phyloP scores from a whole-genome alignment of 2,113 vertebrate genomes.

The Saguinus imperator region DNA sequence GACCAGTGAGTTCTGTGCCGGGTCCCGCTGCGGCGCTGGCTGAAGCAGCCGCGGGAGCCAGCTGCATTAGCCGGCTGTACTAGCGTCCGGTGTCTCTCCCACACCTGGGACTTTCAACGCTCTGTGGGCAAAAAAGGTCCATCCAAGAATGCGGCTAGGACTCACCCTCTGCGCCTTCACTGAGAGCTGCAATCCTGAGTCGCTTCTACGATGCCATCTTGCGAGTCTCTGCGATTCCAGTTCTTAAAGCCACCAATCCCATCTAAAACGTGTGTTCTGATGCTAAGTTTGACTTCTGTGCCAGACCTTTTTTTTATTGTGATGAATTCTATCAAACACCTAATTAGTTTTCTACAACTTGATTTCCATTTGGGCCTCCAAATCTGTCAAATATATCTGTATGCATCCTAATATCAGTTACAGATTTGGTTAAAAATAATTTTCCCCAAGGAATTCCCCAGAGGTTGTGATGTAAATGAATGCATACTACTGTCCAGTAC shows the following conservation, averaged over 20 bases:
- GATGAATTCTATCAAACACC: neutral
- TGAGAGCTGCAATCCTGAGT: no score
- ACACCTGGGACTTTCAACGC: no score
- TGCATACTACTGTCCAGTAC: neutral
- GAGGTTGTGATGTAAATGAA: neutral
- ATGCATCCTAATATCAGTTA: neutral
- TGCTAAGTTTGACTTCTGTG: neutral
- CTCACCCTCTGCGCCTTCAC: no score
- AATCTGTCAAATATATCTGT: neutral
- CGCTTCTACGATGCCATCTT: no score
- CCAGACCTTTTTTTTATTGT: neutral
- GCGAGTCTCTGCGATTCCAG: no score
- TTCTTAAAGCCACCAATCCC: neutral
- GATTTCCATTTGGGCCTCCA: neutral
- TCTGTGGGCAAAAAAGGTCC: no score
- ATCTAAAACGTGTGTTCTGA: neutral
- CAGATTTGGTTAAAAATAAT: neutral
- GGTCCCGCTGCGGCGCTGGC: no score
- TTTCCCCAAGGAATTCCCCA: neutral
- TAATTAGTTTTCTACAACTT: neutral
- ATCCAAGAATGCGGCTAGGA: no score
- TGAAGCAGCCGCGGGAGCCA: no score
- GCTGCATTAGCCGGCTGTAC: no score
- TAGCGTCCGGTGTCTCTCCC: no score
- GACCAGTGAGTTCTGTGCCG: no score